Conservation (phyloP, 2,797 vertebrate species). For the Lagorchestes hirsutus region DNA sequence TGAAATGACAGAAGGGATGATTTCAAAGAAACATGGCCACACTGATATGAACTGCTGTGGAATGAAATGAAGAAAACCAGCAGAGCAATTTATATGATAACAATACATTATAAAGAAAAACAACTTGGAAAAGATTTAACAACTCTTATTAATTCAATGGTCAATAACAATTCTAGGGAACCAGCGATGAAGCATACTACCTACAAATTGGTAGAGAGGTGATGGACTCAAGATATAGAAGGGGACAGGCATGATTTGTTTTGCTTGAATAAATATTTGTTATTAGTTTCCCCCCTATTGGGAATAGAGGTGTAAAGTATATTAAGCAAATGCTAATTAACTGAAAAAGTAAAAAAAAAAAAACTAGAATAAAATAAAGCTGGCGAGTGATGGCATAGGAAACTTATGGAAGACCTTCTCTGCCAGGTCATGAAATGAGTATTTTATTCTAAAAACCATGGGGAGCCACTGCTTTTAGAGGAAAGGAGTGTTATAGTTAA, state of each 20-base stretch:
- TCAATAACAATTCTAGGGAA: neutral
- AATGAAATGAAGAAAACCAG: neutral
- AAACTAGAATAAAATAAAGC: neutral
- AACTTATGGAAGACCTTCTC: neutral
- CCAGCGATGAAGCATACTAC: neutral
- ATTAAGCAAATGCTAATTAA: too few relatives aligned
- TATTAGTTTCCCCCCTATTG: too few relatives aligned
- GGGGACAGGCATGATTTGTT: neutral
- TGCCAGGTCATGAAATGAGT: neutral
- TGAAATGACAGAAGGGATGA: neutral
- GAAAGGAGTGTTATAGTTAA: neutral
- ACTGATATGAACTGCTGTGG: neutral
- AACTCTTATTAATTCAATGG: neutral
- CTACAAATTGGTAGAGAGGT: neutral
- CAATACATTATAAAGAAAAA: neutral
- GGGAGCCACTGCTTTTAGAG: neutral
- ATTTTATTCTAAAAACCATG: neutral
- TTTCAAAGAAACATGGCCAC: neutral
- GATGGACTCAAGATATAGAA: neutral
- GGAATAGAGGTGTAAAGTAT: neutral
- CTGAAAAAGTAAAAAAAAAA: neutral
- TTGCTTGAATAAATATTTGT: neutral
- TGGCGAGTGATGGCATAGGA: neutral
- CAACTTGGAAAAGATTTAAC: neutral
- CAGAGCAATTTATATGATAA: neutral